These are phyloP conservation scores for Lasioglossum villosulum DNA, from an alignment of 2,888 invertebrate genomes.

Conservation along the genomic window DNA sequence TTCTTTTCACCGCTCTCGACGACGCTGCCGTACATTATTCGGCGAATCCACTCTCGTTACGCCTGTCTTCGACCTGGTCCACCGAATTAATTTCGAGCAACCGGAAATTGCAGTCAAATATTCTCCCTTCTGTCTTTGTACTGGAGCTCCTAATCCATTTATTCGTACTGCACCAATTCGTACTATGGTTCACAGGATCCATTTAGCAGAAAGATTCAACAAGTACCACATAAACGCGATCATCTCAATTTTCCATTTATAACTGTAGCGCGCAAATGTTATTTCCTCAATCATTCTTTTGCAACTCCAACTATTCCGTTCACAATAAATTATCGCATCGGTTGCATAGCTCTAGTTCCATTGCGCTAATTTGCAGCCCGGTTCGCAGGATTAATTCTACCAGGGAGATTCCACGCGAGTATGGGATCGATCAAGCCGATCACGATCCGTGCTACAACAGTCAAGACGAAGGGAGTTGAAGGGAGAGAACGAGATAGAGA, in stretches of 20 bases:
- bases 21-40: background rate
- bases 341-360: background rate
- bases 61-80: background rate
- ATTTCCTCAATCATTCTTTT: too few species aligned
- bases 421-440: slow-evolving; percentile 1
- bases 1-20: background rate
- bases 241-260: too few species aligned
- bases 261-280: too few species aligned
- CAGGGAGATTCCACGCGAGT: background rate
- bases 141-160: background rate
- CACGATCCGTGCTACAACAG: background rate
- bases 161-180: background rate
- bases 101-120: background rate
- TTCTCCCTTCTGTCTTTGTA: background rate
- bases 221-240: too few species aligned
- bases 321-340: too few species aligned
- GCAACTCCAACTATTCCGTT: too few species aligned
- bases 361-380: background rate
- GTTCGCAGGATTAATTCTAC: slow-evolving; percentile 1
- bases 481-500: background rate
- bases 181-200: too few species aligned
- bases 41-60: background rate
- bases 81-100: background rate
- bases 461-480: background rate
- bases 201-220: too few species aligned